Base-by-base conservation (phyloP, 2,888 invertebrate genomes). In the Phytoseiulus persimilis region DNA sequence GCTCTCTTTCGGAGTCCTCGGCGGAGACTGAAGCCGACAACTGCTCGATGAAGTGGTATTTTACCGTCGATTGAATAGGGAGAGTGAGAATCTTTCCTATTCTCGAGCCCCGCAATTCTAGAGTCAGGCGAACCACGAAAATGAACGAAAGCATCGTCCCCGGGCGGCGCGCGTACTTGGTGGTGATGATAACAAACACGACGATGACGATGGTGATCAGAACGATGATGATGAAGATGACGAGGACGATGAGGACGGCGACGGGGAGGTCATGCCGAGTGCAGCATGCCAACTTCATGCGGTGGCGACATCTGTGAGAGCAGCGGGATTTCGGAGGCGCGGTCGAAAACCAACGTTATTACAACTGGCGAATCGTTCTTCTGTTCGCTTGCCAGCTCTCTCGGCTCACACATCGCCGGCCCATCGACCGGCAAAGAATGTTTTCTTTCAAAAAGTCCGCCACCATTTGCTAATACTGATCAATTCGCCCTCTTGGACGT, bases 251-350 rank as follows among this genome's bases (percentile, higher is more conserved):
- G 65, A 65, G 65, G 65, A 65, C 1, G 65, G 18, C 9, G 65
- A 23, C 28, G 65, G 18, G 18, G 65, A 65, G 65, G 65, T 65
- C 65, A 65, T 28, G 65, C 65, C 5, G 65, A 65, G 65, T 65
- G 65, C 65, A 65, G 23, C 65, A 65, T 14, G 65, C 65, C 65
- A 65, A 65, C 65, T 65, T 65, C 65, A 65, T 23, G 65, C 65
- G 65, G 65, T 65, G 65, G 65, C 65, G 65, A 65, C 65, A 65
- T 65, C 65, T 65, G 65, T 65, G 65, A 65, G 65, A 65, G 65
- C 65, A 65, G 65, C 65, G 65, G 65, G 65, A 65, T 28, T 65
- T 65, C 65, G 28, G 65, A 65, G 65, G 65, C 65, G 65, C 65
- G 65, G 65, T 23, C 65, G 65, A 65, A 65, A 18, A 65, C 65